phyloP scores from a whole-genome alignment of 2,113 vertebrate genomes.

The Macroglossus sobrinus region DNA sequence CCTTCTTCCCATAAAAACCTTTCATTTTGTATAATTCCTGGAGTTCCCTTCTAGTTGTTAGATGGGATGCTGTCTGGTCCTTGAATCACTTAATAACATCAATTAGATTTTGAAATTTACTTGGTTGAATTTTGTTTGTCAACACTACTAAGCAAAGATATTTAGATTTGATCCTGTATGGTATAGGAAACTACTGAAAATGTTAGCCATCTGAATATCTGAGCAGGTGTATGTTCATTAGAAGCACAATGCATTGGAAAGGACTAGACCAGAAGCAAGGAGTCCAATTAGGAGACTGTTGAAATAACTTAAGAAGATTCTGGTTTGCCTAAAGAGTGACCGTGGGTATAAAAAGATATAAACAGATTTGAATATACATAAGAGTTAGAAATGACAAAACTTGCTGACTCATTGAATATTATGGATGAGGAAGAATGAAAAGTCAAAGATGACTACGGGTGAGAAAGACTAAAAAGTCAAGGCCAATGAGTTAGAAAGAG shows the following conservation, averaged over 20 bases:
- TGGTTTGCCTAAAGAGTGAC: not conserved
- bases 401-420: not conserved
- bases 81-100: not conserved
- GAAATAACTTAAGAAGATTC: not conserved
- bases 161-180: not conserved
- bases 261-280: not conserved
- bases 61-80: not conserved
- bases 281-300: not conserved
- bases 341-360: not conserved
- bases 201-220: not conserved
- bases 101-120: not conserved
- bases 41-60: not conserved
- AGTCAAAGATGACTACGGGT: not conserved
- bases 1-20: not conserved
- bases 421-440: not conserved
- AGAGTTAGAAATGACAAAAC: not conserved
- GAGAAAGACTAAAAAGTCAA: not conserved
- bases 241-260: not conserved
- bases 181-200: not conserved
- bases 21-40: not conserved
- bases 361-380: not conserved
- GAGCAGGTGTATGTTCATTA: not conserved
- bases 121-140: not conserved
- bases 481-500: not conserved
- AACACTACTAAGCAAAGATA: not conserved